Conservation (phyloP, 2,113 vertebrate species). For the Talpa occidentalis region DNA sequence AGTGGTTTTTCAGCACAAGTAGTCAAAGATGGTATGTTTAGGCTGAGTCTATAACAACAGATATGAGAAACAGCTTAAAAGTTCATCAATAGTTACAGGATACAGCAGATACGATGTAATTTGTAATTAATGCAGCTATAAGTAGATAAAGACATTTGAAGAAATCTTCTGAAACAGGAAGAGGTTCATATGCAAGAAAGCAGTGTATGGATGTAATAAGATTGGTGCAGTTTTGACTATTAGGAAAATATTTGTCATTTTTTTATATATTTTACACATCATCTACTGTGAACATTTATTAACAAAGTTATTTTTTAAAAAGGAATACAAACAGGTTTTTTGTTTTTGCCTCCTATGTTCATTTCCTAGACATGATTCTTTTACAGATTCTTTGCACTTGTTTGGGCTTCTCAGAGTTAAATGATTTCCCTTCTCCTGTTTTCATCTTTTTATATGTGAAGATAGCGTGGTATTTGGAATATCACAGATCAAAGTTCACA, state of each 20-base stretch:
- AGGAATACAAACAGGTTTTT: not conserved
- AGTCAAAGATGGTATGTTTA: not conserved
- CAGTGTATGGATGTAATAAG: not conserved
- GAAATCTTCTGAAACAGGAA: not conserved
- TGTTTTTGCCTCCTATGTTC: not conserved
- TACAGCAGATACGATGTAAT: not conserved
- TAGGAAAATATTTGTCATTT: not conserved
- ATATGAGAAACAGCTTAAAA: not conserved
- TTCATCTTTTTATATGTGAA: not conserved
- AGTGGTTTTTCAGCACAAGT: not conserved
- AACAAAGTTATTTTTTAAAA: not conserved
- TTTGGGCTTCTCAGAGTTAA: not conserved
- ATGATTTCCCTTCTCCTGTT: not conserved
- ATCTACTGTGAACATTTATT: not conserved
- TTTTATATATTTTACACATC: not conserved
- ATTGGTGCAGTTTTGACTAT: not conserved
- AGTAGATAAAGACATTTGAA: conserved; percentile 21
- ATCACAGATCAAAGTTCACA: not conserved
- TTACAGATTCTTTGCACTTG: not conserved
- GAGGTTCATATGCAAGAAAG: not conserved
- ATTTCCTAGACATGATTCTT: not conserved
- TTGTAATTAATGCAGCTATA: not conserved
- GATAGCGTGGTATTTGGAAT: not conserved
- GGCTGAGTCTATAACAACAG: not conserved
- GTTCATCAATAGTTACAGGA: not conserved